phyloP scores from a whole-genome alignment of 2,888 invertebrate species.

The Hipparchia semele region DNA sequence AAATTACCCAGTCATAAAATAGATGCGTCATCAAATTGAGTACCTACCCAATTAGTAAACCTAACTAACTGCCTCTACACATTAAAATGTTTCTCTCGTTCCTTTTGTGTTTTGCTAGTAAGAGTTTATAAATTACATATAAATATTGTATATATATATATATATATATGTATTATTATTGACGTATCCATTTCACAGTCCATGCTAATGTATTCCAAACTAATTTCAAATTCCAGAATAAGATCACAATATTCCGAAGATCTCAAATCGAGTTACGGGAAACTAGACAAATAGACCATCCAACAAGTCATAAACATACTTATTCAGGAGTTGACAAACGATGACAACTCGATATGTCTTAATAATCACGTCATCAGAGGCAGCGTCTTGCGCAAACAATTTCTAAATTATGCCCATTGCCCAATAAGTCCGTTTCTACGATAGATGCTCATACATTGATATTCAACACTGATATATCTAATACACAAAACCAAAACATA shows the following conservation, averaged over 20 bases:
- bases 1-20: too few species aligned
- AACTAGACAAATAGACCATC: conserved; percentile 22
- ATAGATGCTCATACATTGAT: conserved; percentile 71
- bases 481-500: conserved; percentile 38
- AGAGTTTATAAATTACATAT: not conserved
- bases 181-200: not conserved
- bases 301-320: conserved; percentile 28
- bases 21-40: too few species aligned
- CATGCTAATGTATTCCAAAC: conserved; percentile 2
- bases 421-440: conserved; percentile 55
- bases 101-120: not conserved
- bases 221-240: conserved; percentile 17
- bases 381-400: conserved; percentile 55
- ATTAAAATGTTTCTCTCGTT: too few species aligned
- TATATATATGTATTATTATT: not conserved
- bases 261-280: conserved; percentile 11
- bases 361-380: conserved; percentile 66
- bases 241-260: conserved; percentile 1
- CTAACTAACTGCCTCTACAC: too few species aligned
- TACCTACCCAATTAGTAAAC: too few species aligned
- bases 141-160: too few species aligned
- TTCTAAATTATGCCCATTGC: conserved; percentile 67
- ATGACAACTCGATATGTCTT: conserved; percentile 52
- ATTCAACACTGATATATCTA: conserved; percentile 73
- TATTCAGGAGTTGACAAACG: conserved; percentile 38